Conservation (phyloP, 1,140 invertebrate genomes). For the Drosophila sp. region DNA sequence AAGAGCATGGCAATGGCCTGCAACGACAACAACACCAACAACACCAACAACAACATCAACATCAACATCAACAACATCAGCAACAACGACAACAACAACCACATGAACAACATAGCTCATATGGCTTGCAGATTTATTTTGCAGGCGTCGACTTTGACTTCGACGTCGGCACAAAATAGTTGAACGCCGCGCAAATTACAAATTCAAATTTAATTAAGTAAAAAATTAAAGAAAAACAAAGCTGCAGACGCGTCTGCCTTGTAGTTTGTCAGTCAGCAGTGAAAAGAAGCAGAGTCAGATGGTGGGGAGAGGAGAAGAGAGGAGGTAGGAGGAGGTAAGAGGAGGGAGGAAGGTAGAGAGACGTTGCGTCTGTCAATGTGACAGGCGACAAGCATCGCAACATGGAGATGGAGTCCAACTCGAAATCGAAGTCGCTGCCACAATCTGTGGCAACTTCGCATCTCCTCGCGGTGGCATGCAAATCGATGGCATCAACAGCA, state of each 20-base stretch:
- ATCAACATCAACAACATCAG: slow-evolving; percentile 35
- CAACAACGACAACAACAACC: slow-evolving; percentile 38
- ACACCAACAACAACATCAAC: slow-evolving; percentile 43
- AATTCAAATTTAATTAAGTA: slow-evolving; percentile 84
- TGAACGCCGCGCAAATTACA: slow-evolving; percentile 74
- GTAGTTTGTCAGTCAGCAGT: slow-evolving; percentile 68
- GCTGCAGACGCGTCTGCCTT: slow-evolving; percentile 77
- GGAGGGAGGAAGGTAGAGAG: slow-evolving; percentile 4
- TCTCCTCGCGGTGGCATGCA: slow-evolving; percentile 51
- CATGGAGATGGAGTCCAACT: slow-evolving; percentile 58
- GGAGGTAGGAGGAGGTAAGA: no score
- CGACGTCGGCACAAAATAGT: slow-evolving; percentile 57
- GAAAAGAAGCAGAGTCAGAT: background rate
- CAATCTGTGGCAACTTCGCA: slow-evolving; percentile 13
- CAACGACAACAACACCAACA: slow-evolving; percentile 50
- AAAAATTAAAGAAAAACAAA: slow-evolving; percentile 79
- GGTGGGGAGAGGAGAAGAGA: no score
- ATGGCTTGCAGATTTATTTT: slow-evolving; percentile 75
- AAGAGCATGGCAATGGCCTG: slow-evolving; percentile 58
- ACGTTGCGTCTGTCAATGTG: slow-evolving; percentile 72
- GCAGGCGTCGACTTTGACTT: slow-evolving; percentile 49
- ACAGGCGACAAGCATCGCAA: slow-evolving; percentile 77
- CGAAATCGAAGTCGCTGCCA: slow-evolving; percentile 25
- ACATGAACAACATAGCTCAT: slow-evolving; percentile 56
- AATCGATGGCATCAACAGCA: slow-evolving; percentile 69